Evolutionary conservation across 2,888 invertebrate genomes (phyloP).

Genomic region (Synergus laeviventris): DNA sequence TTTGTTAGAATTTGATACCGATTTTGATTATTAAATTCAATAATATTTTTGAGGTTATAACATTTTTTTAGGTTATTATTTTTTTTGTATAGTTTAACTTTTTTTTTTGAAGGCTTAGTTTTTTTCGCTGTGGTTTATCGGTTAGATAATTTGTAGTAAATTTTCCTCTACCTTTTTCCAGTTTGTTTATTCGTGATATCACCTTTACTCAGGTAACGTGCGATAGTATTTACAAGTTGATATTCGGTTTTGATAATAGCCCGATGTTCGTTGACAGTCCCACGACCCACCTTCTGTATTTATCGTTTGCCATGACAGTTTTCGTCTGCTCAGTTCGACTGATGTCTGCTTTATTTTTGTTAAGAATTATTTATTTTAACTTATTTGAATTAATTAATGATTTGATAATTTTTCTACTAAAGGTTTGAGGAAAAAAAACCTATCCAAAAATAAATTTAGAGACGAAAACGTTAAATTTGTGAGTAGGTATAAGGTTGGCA

Average conservation of each 20-base stretch:
- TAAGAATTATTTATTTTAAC: neutral
- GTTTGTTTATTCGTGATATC: constrained; percentile 31
- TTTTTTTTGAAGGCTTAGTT: neutral
- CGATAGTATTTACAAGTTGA: constrained; percentile 27
- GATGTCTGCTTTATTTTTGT: no score
- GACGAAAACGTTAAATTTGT: neutral
- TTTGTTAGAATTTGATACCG: neutral
- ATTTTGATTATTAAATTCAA: neutral
- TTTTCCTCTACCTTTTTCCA: neutral
- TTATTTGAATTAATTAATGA: no score
- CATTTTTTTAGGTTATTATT: neutral
- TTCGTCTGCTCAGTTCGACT: neutral
- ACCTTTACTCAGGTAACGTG: neutral
- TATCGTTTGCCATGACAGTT: neutral
- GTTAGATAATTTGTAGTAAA: constrained; percentile 26
- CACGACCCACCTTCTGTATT: neutral
- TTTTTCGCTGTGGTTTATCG: no score
- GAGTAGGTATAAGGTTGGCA: neutral
- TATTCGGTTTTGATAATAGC: constrained; percentile 8
- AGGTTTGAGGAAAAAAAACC: no score
- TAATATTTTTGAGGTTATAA: neutral
- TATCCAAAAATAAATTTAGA: no score
- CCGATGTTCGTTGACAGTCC: neutral
- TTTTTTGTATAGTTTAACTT: neutral
- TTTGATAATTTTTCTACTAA: neutral